These are phyloP conservation scores for Amblyornis subalaris DNA, from an alignment of 2,113 vertebrate genomes.

Conservation along the genomic window DNA sequence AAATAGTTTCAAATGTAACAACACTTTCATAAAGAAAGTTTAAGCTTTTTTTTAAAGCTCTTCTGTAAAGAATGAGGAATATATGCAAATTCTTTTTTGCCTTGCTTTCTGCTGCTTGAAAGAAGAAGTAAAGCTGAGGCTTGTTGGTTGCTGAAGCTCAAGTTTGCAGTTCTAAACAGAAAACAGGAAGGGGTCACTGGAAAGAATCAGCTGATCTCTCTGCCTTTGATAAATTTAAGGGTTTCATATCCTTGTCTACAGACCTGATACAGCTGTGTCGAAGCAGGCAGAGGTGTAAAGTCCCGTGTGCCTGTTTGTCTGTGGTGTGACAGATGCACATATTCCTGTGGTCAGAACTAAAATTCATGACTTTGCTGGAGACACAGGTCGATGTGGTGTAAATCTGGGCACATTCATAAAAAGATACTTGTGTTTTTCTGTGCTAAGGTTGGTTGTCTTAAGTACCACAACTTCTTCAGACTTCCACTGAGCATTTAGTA, in stretches of 20 bases:
- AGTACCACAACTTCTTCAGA: neutral
- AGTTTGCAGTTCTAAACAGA: slow-evolving; percentile 40
- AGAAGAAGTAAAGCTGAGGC: slow-evolving; percentile 73
- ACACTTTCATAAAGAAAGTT: neutral
- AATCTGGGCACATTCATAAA: neutral
- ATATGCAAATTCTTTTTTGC: neutral
- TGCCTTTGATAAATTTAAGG: slow-evolving; percentile 15
- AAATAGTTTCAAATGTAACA: neutral
- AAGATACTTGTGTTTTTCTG: neutral
- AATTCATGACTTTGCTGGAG: neutral
- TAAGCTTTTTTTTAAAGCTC: neutral
- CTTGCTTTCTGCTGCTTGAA: slow-evolving; percentile 45
- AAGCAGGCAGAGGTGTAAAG: neutral
- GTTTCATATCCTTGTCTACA: neutral
- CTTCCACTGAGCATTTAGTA: neutral
- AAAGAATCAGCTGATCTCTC: slow-evolving; percentile 60
- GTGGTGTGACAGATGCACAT: neutral
- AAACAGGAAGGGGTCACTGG: slow-evolving; percentile 71
- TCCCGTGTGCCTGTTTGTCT: neutral
- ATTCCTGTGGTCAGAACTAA: neutral
- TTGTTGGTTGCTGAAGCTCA: slow-evolving; percentile 39
- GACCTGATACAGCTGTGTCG: neutral
- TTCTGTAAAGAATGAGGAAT: neutral
- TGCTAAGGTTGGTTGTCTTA: neutral
- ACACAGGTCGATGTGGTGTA: neutral